phyloP scores from a whole-genome alignment of 2,113 vertebrate species.

The Austrofundulus limnaeus region DNA sequence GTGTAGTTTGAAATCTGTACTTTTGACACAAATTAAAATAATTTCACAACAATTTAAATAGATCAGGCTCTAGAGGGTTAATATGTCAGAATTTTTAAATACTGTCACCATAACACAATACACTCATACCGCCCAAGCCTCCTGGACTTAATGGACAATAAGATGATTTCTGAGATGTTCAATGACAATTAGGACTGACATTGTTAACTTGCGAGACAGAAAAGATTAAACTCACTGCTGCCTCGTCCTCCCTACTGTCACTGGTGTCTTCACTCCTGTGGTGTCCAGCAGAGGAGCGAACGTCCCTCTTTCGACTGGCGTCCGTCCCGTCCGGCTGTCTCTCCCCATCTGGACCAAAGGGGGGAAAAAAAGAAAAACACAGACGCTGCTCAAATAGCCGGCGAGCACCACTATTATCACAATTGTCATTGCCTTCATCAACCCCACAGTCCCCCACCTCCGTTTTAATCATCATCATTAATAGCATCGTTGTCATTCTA shows the following conservation, averaged over 20 bases:
- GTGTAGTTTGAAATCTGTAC: too few species aligned
- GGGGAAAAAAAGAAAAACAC: conserved; percentile 38
- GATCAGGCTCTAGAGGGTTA: too few species aligned
- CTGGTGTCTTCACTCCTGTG: conserved; percentile 86
- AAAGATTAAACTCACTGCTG: conserved; percentile 72
- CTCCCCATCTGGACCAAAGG: conserved; percentile 84
- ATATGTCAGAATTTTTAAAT: too few species aligned
- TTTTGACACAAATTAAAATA: too few species aligned
- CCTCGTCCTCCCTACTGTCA: conserved; percentile 91
- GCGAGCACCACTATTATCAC: conserved; percentile 9
- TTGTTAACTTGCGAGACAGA: conserved; percentile 1
- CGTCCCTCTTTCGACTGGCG: conserved; percentile 74
- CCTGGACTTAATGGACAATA: conserved; percentile 3
- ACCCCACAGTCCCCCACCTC: neutral
- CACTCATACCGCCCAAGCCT: too few species aligned
- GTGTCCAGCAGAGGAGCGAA: conserved; percentile 64
- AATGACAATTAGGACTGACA: conserved; percentile 4
- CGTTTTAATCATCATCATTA: conserved; percentile 9
- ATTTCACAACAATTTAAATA: too few species aligned
- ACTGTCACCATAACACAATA: too few species aligned
- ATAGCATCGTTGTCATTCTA: conserved; percentile 34
- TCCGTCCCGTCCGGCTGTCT: conserved; percentile 85
- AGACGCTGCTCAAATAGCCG: conserved; percentile 38
- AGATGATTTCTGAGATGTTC: too few species aligned
- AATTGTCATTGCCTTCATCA: neutral